Evolutionary conservation across 2,113 vertebrate genomes (phyloP), one percentile per base, ranked within the genome.

Genomic region (Cyprinodon tularosa): DNA sequence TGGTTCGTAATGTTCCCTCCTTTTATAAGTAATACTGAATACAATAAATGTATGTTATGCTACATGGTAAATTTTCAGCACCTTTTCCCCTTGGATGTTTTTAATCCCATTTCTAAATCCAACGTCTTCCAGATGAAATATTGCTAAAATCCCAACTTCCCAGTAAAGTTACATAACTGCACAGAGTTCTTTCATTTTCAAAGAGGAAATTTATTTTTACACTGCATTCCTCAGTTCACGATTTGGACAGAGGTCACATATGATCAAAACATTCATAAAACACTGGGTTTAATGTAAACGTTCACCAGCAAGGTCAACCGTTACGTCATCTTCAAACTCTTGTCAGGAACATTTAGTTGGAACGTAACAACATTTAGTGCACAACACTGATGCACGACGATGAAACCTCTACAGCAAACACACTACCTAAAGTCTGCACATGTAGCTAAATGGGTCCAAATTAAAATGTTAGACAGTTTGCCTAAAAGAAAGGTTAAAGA

Each of bases 181-280:
- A 69, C 37, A 5, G 40, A 12, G 61, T 72, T 42, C 15, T 78
- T 75, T 63, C 3, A 75, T 90, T 89, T 91, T 82, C 68, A 78
- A 78, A 86, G 86, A 84, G 75, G 80, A 83, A 74, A 84, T 93
- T 92, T 91, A 91, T 88, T 92, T 83, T 80, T 74, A 92, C 82
- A 80, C 75, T 73, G 90, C 87, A 86, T 90, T 90, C 82, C 76
- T 90, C 84, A 82, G 78, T 66, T 88, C 86, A 89, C 76, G 39
- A 66, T 84, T 68, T 72, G 88, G 88, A 92, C 88, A 86, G 81
- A 83, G 81, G 84, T 91, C 84, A 90, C 77, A 67, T 65, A 77
- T 76, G 80, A 87, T 78, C 76, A 77, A 86, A 57, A 90, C 83
- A 76, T 83, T 62, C 75, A 69, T 37, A 62, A 81, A 80, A 84